phyloP scores from a whole-genome alignment of 2,797 vertebrate genomes.

The Sebastes itinus region DNA sequence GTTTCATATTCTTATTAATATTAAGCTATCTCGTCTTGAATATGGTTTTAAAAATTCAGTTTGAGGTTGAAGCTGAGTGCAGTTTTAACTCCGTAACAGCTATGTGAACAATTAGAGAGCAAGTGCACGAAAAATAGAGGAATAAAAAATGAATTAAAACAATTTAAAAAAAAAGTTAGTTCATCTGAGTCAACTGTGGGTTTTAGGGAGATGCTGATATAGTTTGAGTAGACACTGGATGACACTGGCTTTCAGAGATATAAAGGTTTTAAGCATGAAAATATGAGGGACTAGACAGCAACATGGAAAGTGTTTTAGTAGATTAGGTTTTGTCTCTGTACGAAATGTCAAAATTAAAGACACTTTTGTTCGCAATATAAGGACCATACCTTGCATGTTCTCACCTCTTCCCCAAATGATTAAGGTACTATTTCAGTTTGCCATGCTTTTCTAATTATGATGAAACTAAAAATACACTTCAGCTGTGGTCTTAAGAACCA shows the following conservation, averaged over 20 bases:
- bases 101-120: not conserved
- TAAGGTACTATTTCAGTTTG: not conserved
- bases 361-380: not conserved
- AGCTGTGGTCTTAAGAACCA: not conserved
- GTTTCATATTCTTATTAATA: not conserved
- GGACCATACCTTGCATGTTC: not conserved
- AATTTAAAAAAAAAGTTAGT: not conserved
- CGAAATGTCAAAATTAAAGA: not conserved
- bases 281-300: not conserved
- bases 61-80: not conserved
- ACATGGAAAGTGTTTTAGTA: not conserved
- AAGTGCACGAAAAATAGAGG: not conserved
- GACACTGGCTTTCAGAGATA: slow-evolving; percentile 14
- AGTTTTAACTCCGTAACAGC: not conserved
- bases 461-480: not conserved
- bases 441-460: not conserved
- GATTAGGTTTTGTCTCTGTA: not conserved
- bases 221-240: slow-evolving; percentile 25
- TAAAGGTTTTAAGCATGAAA: not conserved
- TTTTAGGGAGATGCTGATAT: slow-evolving; percentile 10
- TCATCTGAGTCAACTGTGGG: slow-evolving; percentile 23
- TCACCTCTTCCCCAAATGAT: not conserved
- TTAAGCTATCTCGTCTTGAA: not conserved
- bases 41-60: not conserved
- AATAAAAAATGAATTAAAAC: not conserved